Conservation (phyloP, 2,113 vertebrate species). For the Salvelinus fontinalis region DNA sequence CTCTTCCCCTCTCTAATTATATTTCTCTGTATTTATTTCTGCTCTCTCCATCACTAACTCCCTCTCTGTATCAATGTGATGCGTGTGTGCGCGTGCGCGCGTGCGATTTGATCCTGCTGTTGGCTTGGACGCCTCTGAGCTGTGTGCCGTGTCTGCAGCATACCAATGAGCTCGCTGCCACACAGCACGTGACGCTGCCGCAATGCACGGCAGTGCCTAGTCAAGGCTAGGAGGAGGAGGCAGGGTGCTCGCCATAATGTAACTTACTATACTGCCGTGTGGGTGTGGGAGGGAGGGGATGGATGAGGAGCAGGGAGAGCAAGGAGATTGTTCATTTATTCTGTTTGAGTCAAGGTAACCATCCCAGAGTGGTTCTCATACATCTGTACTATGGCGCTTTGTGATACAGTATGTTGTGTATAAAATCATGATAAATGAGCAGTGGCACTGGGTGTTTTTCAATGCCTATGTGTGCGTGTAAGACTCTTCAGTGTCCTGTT, state of each 20-base stretch:
- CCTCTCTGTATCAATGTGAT: constrained; percentile 15
- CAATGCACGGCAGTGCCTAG: constrained; percentile 49
- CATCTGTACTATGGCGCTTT: too few species aligned
- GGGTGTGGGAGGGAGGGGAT: neutral
- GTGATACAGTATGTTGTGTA: too few species aligned
- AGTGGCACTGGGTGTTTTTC: too few species aligned
- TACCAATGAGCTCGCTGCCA: constrained; percentile 43
- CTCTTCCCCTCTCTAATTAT: neutral
- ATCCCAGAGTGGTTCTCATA: too few species aligned
- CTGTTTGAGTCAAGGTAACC: neutral
- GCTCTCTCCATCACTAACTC: neutral
- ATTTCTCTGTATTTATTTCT: neutral
- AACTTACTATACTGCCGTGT: too few species aligned
- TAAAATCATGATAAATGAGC: too few species aligned
- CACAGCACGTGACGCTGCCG: constrained; percentile 49
- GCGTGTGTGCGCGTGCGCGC: neutral
- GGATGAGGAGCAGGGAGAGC: neutral
- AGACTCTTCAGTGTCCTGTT: neutral
- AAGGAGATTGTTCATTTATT: neutral
- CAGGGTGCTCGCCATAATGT: neutral
- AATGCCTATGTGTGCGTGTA: constrained; percentile 16
- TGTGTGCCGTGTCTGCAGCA: constrained; percentile 39
- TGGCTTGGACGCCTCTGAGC: neutral
- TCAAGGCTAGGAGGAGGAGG: constrained; percentile 29
- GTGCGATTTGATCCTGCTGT: neutral